Evolutionary conservation across 1,140 invertebrate species (phyloP).

Genomic region (Neodiprion fabricii): DNA sequence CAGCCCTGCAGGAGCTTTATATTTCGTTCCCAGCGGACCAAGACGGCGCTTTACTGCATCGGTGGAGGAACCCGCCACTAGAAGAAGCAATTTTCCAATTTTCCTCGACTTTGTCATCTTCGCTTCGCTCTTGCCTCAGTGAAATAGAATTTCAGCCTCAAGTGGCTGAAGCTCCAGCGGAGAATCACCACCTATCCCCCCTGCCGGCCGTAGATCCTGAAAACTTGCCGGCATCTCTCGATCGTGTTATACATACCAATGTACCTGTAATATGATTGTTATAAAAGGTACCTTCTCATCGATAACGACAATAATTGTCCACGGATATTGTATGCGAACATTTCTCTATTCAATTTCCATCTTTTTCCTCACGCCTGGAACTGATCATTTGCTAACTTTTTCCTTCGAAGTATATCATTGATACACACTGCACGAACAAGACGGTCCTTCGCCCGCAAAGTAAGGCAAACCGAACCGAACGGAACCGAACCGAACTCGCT

Average conservation of each 20-base stretch:
- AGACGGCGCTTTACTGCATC: conserved; percentile 32
- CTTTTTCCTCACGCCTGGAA: too few species aligned
- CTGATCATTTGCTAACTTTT: too few species aligned
- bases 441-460: neutral
- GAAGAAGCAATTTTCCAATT: conserved; percentile 61
- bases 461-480: neutral
- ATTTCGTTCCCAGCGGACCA: conserved; percentile 11
- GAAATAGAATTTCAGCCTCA: conserved; percentile 58
- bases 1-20: conserved; percentile 37
- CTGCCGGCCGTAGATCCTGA: neutral
- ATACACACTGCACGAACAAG: neutral
- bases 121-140: conserved; percentile 54
- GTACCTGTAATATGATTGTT: too few species aligned
- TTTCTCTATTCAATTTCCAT: too few species aligned
- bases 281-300: too few species aligned
- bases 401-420: too few species aligned
- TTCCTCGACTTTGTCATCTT: conserved; percentile 61
- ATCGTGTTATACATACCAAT: too few species aligned
- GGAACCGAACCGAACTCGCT: neutral
- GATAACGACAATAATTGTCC: too few species aligned
- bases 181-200: too few species aligned
- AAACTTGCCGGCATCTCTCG: neutral
- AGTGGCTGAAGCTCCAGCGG: conserved; percentile 31
- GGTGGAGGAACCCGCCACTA: conserved; percentile 29
- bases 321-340: too few species aligned